Evolutionary conservation across 53 echinoderm and acorn worm genomes (phyloP).

Genomic region (Zoroaster sp.): DNA sequence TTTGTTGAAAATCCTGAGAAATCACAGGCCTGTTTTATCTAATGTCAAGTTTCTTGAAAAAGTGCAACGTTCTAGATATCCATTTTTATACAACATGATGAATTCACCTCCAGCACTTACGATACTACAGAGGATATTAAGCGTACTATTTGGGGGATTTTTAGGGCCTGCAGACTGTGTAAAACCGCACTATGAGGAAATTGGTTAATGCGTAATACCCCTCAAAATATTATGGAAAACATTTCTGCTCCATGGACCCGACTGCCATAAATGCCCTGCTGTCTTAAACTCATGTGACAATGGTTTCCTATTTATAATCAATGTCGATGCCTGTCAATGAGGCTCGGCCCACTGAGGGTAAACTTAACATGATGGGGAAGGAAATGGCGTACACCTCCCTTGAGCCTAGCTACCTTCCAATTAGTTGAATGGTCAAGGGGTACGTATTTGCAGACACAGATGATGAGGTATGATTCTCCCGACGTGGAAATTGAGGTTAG

Average conservation of each 20-base stretch:
- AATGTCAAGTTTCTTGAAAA: too few relatives aligned
- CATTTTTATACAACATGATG: too few relatives aligned
- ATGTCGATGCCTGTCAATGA: background rate
- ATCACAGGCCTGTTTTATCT: too few relatives aligned
- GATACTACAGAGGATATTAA: too few relatives aligned
- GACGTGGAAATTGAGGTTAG: background rate
- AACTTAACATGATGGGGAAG: background rate
- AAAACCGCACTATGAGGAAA: background rate
- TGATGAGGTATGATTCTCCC: background rate
- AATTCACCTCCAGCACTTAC: too few relatives aligned
- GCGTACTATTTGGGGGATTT: too few relatives aligned
- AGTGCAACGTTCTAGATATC: too few relatives aligned
- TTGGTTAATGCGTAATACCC: background rate
- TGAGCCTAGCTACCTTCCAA: background rate
- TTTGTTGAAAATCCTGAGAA: too few relatives aligned
- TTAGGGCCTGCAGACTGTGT: background rate
- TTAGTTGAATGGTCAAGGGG: conserved; percentile 12
- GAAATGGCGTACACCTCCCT: background rate
- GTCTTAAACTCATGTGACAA: conserved; percentile 3
- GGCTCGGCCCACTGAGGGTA: background rate
- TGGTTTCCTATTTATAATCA: background rate
- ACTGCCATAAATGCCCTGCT: background rate
- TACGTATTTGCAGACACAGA: background rate
- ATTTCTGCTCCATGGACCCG: background rate
- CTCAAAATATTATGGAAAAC: background rate